These are phyloP conservation scores for Lasioglossum morio DNA, from an alignment of 2,888 invertebrate species.

Conservation along the genomic window DNA sequence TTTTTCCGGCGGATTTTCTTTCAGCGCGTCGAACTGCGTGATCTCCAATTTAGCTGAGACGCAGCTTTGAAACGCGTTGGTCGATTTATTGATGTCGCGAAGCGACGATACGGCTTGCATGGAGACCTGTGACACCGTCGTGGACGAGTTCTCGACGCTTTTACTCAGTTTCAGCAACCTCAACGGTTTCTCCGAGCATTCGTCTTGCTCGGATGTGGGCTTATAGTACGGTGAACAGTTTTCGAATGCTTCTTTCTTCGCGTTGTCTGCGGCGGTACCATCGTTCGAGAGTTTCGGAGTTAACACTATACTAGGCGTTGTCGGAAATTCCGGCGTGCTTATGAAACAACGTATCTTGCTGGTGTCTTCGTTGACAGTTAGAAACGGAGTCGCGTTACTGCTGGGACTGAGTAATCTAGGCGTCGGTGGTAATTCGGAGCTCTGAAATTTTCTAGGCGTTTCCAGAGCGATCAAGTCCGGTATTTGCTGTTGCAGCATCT, in stretches of 20 bases:
- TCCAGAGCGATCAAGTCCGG: constrained; percentile 75
- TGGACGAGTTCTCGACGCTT: constrained; percentile 20
- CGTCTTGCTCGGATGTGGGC: constrained; percentile 65
- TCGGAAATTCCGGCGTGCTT: constrained; percentile 81
- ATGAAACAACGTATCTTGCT: constrained; percentile 77
- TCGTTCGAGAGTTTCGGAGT: constrained; percentile 77
- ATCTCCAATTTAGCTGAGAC: constrained; percentile 73
- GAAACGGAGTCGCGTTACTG: constrained; percentile 72
- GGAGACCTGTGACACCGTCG: not conserved
- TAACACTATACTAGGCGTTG: constrained; percentile 79
- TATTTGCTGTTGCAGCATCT: constrained; percentile 50
- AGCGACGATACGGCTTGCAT: constrained; percentile 12
- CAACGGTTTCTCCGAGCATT: constrained; percentile 14
- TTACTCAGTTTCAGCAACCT: not conserved
- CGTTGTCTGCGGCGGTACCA: constrained; percentile 53
- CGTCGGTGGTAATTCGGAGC: constrained; percentile 78
- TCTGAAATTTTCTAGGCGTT: constrained; percentile 79
- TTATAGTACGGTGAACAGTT: constrained; percentile 77
- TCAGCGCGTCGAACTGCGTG: constrained; percentile 81
- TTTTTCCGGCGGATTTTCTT: constrained; percentile 76
- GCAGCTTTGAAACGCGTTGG: constrained; percentile 33
- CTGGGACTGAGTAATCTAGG: constrained; percentile 79
- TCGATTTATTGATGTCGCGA: not conserved
- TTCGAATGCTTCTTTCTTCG: constrained; percentile 71
- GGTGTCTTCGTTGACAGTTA: constrained; percentile 73